phyloP scores from a whole-genome alignment of 2,797 vertebrate genomes.

The Danio jaintianensis region DNA sequence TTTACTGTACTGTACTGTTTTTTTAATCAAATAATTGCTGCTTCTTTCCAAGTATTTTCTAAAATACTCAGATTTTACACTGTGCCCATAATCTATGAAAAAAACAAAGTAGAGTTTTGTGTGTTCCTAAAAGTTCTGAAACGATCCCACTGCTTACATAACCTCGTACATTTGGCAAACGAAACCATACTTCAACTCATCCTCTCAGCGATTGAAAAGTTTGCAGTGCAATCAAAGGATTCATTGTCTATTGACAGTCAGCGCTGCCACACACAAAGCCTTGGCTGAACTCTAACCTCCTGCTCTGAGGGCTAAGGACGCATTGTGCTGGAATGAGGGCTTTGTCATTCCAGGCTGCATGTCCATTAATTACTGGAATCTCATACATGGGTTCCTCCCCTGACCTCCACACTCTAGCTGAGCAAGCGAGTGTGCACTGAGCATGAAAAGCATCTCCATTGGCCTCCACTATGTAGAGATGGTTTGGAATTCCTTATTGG shows the following conservation, averaged over 20 bases:
- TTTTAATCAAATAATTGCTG: too few relatives aligned
- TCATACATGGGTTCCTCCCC: slow-evolving; percentile 56
- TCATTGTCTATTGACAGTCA: slow-evolving; percentile 71
- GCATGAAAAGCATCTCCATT: slow-evolving; percentile 67
- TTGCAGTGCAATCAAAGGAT: slow-evolving; percentile 69
- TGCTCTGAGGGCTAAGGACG: slow-evolving; percentile 65
- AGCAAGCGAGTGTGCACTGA: slow-evolving; percentile 41
- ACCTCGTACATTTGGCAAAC: slow-evolving; percentile 63
- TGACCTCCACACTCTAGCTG: slow-evolving; percentile 56
- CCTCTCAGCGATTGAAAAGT: slow-evolving; percentile 63
- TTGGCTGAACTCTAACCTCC: slow-evolving; percentile 72
- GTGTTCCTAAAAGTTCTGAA: slow-evolving; percentile 7
- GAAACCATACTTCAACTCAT: slow-evolving; percentile 50
- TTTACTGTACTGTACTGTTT: too few relatives aligned
- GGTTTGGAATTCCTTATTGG: slow-evolving; percentile 73
- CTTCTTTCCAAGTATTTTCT: background rate
- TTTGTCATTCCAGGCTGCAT: slow-evolving; percentile 65
- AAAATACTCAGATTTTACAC: background rate
- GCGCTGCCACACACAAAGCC: slow-evolving; percentile 71
- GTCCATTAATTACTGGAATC: slow-evolving; percentile 72
- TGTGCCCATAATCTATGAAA: background rate
- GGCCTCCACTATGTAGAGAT: slow-evolving; percentile 64
- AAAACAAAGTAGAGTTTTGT: slow-evolving; percentile 11
- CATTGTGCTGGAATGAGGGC: slow-evolving; percentile 68
- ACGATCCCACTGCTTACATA: slow-evolving; percentile 28